phyloP scores from a whole-genome alignment of 2,113 vertebrate genomes.

The Eudorcas thomsonii region DNA sequence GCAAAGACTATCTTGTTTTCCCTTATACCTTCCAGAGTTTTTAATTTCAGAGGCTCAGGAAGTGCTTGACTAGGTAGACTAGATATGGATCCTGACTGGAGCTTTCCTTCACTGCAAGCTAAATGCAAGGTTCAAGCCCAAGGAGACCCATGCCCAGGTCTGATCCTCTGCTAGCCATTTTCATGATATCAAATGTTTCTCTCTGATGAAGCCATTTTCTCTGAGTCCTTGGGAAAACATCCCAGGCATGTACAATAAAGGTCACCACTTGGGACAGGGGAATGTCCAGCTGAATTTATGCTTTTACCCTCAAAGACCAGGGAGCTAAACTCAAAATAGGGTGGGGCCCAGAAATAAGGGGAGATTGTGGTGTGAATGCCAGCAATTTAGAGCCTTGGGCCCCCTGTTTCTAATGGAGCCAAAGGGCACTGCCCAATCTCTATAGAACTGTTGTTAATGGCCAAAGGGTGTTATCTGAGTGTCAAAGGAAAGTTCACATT shows the following conservation, averaged over 20 bases:
- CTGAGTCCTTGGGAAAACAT: constrained; percentile 49
- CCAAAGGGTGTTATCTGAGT: constrained; percentile 20
- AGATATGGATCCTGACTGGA: not conserved
- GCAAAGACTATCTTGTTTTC: not conserved
- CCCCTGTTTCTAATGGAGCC: not conserved
- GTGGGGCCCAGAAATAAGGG: constrained; percentile 40
- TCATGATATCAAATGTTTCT: not conserved
- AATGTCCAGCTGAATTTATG: constrained; percentile 56
- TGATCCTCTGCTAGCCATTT: not conserved
- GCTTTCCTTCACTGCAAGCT: not conserved
- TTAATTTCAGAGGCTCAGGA: not conserved
- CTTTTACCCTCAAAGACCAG: constrained; percentile 13
- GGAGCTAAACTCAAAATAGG: constrained; percentile 43
- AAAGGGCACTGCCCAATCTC: constrained; percentile 61
- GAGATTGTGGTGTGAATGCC: constrained; percentile 53
- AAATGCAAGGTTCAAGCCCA: not conserved
- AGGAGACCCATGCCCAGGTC: not conserved
- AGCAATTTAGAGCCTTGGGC: not conserved
- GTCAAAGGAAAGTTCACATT: constrained; percentile 68
- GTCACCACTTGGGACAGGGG: constrained; percentile 27
- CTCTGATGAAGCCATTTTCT: constrained; percentile 39
- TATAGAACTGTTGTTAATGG: constrained; percentile 58
- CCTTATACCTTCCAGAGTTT: not conserved
- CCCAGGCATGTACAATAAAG: constrained; percentile 53
- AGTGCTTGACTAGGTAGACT: not conserved